Conservation (phyloP, 2,797 vertebrate genomes). For the Enteromius unitaeniatus region DNA sequence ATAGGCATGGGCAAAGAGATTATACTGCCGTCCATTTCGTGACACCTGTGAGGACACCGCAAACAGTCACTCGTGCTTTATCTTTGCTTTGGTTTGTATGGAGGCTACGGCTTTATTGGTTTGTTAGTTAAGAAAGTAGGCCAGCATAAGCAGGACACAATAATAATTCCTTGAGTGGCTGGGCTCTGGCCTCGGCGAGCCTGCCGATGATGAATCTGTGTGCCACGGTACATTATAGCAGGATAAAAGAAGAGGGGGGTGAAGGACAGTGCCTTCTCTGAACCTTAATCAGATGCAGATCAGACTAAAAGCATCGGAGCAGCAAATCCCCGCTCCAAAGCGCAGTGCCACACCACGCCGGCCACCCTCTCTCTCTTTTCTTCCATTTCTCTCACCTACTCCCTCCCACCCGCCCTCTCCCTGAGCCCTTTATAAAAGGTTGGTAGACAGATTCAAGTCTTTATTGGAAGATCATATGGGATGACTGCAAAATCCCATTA, state of each 20-base stretch:
- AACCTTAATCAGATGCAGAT: slow-evolving; percentile 93
- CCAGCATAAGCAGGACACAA: slow-evolving; percentile 71
- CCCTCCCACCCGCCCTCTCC: slow-evolving; percentile 50
- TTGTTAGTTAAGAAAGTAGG: slow-evolving; percentile 70
- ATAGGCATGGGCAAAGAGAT: slow-evolving; percentile 33
- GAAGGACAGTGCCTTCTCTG: slow-evolving; percentile 87
- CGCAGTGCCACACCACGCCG: slow-evolving; percentile 59
- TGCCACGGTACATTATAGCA: slow-evolving; percentile 79
- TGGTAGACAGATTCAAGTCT: slow-evolving; percentile 92
- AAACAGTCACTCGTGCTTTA: slow-evolving; percentile 30
- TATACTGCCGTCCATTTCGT: slow-evolving; percentile 33
- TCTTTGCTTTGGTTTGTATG: slow-evolving; percentile 39
- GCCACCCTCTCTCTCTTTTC: slow-evolving; percentile 70
- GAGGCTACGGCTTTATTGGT: slow-evolving; percentile 57
- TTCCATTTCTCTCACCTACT: slow-evolving; percentile 59
- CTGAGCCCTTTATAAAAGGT: slow-evolving; percentile 74
- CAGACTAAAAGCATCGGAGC: slow-evolving; percentile 88
- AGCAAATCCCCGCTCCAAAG: slow-evolving; percentile 86
- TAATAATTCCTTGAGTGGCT: slow-evolving; percentile 78
- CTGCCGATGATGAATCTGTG: slow-evolving; percentile 77
- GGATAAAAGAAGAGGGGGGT: slow-evolving; percentile 85
- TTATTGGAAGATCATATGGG: slow-evolving; percentile 99
- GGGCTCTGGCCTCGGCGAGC: slow-evolving; percentile 72
- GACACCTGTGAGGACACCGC: slow-evolving; percentile 36
- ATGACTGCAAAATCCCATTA: slow-evolving; percentile 99